Evolutionary conservation across 1,140 invertebrate genomes (phyloP).

Genomic region (Hylyphantes graminicola): DNA sequence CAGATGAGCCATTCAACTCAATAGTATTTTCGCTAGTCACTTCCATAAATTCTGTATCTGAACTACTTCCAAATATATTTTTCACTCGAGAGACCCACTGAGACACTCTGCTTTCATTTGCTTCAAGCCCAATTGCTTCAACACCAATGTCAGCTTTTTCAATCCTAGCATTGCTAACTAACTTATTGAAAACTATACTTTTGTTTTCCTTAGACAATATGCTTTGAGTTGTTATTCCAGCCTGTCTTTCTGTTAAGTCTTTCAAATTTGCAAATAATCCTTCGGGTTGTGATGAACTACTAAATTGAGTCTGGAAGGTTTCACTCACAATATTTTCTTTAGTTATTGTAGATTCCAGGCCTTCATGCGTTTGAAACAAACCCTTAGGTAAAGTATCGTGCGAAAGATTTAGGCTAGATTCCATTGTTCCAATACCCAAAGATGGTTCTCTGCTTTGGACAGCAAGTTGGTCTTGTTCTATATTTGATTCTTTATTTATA

Average conservation of each 20-base stretch:
- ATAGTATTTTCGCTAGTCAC: neutral
- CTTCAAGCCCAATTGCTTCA: conserved; percentile 1
- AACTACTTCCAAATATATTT: neutral
- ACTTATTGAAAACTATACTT: conserved; percentile 62
- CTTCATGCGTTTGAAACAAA: neutral
- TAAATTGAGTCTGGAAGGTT: neutral
- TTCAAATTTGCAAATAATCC: neutral
- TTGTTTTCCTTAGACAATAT: conserved; percentile 65
- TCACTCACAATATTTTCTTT: neutral
- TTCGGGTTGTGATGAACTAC: no score
- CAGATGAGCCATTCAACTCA: neutral
- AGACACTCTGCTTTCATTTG: conserved; percentile 1
- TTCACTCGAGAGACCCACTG: neutral
- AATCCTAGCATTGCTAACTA: conserved; percentile 17
- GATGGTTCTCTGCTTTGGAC: neutral
- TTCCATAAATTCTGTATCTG: conserved; percentile 6
- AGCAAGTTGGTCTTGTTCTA: no score
- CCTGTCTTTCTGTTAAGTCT: conserved; percentile 72
- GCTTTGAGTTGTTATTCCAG: conserved; percentile 23
- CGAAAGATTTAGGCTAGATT: neutral
- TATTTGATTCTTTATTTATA: neutral
- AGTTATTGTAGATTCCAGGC: no score
- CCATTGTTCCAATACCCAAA: neutral
- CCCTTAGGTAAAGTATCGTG: neutral
- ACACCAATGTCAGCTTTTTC: conserved; percentile 22